These are phyloP conservation scores for Hoplodrina ambigua DNA, from an alignment of 2,888 invertebrate genomes.

Conservation along the genomic window DNA sequence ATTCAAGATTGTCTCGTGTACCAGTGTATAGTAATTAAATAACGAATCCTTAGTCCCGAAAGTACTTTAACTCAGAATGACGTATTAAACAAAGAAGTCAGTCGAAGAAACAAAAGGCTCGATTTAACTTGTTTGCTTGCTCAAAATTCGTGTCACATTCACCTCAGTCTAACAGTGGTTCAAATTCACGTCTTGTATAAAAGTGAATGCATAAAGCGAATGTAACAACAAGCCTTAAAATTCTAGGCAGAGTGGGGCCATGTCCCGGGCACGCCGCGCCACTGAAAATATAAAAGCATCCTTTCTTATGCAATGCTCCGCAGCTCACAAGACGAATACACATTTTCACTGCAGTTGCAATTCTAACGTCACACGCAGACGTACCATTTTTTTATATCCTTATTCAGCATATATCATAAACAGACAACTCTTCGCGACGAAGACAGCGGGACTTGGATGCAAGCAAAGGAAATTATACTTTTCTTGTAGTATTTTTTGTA, in stretches of 20 bases:
- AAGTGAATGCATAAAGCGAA: slow-evolving; percentile 71
- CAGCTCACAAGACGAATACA: slow-evolving; percentile 68
- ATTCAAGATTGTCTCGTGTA: background rate
- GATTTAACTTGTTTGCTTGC: slow-evolving; percentile 21
- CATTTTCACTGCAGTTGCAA: slow-evolving; percentile 72
- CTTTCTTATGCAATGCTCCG: slow-evolving; percentile 72
- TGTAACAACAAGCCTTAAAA: slow-evolving; percentile 71
- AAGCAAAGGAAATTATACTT: slow-evolving; percentile 45
- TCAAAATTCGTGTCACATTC: slow-evolving; percentile 45
- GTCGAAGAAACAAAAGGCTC: slow-evolving; percentile 9
- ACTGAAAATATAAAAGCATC: slow-evolving; percentile 74
- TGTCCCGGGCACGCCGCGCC: slow-evolving; percentile 51
- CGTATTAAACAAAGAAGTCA: slow-evolving; percentile 6
- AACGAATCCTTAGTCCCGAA: background rate
- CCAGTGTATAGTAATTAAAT: background rate
- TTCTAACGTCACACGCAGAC: slow-evolving; percentile 72
- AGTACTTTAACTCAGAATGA: background rate
- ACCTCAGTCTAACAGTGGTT: slow-evolving; percentile 43
- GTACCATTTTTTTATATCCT: slow-evolving; percentile 62
- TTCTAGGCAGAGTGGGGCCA: slow-evolving; percentile 64
- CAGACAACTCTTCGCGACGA: slow-evolving; percentile 40
- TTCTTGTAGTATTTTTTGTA: slow-evolving; percentile 19
- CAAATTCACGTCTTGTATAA: slow-evolving; percentile 52
- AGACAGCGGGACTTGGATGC: slow-evolving; percentile 9
- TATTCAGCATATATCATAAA: slow-evolving; percentile 48